These are phyloP conservation scores for Psittacara wagleri DNA, from an alignment of 2,113 vertebrate species.

Conservation along the genomic window DNA sequence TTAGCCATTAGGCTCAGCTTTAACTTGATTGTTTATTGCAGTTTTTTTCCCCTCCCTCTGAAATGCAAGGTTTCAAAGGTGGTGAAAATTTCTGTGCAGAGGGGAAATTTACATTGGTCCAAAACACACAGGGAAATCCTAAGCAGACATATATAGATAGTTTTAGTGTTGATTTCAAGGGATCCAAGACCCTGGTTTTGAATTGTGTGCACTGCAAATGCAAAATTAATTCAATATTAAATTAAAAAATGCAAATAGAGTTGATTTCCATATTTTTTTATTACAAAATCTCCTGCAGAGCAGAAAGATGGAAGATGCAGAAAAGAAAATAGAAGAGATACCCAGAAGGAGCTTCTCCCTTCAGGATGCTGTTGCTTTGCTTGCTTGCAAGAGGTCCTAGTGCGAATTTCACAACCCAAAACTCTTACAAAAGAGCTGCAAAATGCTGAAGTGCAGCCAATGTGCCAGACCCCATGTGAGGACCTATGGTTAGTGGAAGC, in stretches of 20 bases:
- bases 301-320: not conserved
- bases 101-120: not conserved
- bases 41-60: not conserved
- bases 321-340: not conserved
- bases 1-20: not conserved
- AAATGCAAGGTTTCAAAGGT: not conserved
- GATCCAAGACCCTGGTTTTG: not conserved
- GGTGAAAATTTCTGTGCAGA: not conserved
- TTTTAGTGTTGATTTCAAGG: not conserved
- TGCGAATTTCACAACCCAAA: not conserved
- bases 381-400: not conserved
- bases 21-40: not conserved
- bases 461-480: accelerated
- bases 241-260: not conserved
- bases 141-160: not conserved
- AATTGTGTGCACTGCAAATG: not conserved
- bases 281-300: not conserved
- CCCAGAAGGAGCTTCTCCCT: not conserved
- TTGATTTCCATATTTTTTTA: not conserved
- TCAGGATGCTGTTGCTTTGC: not conserved
- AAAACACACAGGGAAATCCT: not conserved
- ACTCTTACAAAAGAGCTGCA: not conserved
- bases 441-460: not conserved
- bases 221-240: not conserved
- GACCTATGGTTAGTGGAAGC: not conserved